phyloP scores from a whole-genome alignment of 2,888 invertebrate species.

The Ornithoptera alexandrae region DNA sequence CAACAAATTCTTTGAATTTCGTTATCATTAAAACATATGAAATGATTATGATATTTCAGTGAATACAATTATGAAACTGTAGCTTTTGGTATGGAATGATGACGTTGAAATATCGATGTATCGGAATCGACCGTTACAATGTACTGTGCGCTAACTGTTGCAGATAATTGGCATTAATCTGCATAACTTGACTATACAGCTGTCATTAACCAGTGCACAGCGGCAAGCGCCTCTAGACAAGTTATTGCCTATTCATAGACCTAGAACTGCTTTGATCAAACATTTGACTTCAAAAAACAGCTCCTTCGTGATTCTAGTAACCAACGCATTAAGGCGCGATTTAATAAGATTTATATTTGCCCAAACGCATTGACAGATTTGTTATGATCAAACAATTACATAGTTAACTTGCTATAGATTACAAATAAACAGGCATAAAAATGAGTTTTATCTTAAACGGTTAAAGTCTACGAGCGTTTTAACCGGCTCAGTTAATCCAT shows the following conservation, averaged over 20 bases:
- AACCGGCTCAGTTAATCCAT: slow-evolving; percentile 1
- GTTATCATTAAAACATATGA: too few species aligned
- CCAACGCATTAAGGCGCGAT: slow-evolving; percentile 19
- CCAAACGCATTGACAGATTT: slow-evolving; percentile 30
- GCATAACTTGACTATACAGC: slow-evolving; percentile 60
- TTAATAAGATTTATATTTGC: slow-evolving; percentile 17
- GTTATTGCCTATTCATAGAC: slow-evolving; percentile 65
- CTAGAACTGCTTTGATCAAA: slow-evolving; percentile 30
- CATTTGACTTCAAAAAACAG: background rate
- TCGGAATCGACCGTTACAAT: slow-evolving; percentile 27
- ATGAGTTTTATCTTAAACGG: slow-evolving; percentile 9
- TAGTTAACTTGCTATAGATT: slow-evolving; percentile 38
- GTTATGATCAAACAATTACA: slow-evolving; percentile 31
- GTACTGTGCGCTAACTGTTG: slow-evolving; percentile 37
- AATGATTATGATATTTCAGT: too few species aligned
- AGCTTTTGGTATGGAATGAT: slow-evolving; percentile 9
- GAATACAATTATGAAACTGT: too few species aligned
- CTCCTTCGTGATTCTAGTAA: slow-evolving; percentile 8
- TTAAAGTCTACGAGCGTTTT: slow-evolving; percentile 18
- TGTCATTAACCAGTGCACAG: slow-evolving; percentile 63
- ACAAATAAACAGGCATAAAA: slow-evolving; percentile 25
- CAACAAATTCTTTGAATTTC: too few species aligned
- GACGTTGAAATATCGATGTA: slow-evolving; percentile 27
- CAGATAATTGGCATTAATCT: slow-evolving; percentile 63
- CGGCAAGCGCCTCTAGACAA: slow-evolving; percentile 60